Base-by-base conservation (phyloP, 2,888 invertebrate species). In the Petrolisthes manimaculis region DNA sequence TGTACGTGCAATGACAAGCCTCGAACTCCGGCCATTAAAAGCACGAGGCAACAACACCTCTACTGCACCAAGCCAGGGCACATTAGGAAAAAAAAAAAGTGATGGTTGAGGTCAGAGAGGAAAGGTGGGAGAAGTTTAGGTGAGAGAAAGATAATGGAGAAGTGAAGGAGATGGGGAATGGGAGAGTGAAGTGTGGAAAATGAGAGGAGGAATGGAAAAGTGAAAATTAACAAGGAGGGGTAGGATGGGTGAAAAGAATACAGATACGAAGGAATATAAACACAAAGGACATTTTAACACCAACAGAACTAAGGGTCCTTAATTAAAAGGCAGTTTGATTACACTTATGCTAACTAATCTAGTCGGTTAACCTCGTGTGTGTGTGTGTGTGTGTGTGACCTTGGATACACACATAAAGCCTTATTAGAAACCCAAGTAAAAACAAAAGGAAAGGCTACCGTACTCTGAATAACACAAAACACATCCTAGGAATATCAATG, bases 351-450 rank as follows among this genome's bases (percentile, higher is more conserved):
- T 14, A 18, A 18, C 18, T 9, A 18, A 18, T 14, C 3, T 14
- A 61, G 74, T 18, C 21, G 9, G 74, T 74, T 74, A 61, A 21
- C 14, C 74, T 21, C 9, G 18, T 74, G 74, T 74, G 74, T 74
- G 74, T 74, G 74, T 74, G 74, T 74, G 74, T 74, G 74, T 74
- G 74, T 74, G 74, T 74, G 74, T 74, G 74, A 18, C 18, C n/a
- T 12, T 74, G 74, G 9, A 21, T 12, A n/a, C 12, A 67, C 14
- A 14, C n/a, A n/a, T 12, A 3, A 67, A 14, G 3, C 67, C 67
- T n/a, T 37, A n/a, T n/a, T n/a, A 67, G 14, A 67, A 67, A 67
- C 67, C 12, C 67, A 3, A 67, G 67, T n/a, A n/a, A 67, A 67
- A n/a, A n/a, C 67, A 67, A 67, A 37, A 37, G 37, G 0, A 37